Evolutionary conservation across 2,113 vertebrate genomes (phyloP).

Genomic region (Pelvicachromis taeniatus): DNA sequence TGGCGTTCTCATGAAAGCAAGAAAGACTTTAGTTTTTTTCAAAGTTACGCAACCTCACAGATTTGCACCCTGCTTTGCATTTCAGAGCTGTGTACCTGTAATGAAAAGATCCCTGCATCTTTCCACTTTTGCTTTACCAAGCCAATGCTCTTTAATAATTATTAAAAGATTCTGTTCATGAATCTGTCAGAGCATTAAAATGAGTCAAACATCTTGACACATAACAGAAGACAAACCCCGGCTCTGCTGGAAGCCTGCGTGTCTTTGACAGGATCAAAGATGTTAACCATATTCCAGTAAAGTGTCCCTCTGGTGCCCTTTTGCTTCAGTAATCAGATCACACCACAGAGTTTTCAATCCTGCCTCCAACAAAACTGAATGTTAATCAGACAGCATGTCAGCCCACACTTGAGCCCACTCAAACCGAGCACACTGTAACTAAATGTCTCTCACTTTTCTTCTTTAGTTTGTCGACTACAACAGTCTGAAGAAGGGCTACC

Average conservation of each 20-base stretch:
- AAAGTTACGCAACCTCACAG: not conserved
- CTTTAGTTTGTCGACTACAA: not conserved
- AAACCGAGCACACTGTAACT: not conserved
- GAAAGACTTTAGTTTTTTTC: not conserved
- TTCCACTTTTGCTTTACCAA: not conserved
- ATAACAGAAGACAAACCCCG: not conserved
- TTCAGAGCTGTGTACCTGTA: not conserved
- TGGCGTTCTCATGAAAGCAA: not conserved
- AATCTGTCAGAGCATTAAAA: not conserved
- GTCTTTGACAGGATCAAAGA: not conserved
- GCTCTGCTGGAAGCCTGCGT: not conserved
- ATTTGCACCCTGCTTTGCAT: not conserved
- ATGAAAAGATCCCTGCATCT: not conserved
- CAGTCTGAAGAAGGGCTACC: not conserved
- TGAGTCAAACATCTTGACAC: not conserved
- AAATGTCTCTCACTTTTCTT: not conserved
- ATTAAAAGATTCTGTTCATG: not conserved
- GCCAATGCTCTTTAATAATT: not conserved
- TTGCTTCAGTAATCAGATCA: not conserved
- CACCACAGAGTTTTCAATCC: not conserved
- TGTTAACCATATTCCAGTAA: not conserved
- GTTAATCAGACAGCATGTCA: not conserved
- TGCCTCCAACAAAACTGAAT: not conserved
- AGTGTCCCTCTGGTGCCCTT: not conserved
- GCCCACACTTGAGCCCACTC: not conserved